Base-by-base conservation (phyloP, 1,140 invertebrate genomes). In the Euwallacea fornicatus region DNA sequence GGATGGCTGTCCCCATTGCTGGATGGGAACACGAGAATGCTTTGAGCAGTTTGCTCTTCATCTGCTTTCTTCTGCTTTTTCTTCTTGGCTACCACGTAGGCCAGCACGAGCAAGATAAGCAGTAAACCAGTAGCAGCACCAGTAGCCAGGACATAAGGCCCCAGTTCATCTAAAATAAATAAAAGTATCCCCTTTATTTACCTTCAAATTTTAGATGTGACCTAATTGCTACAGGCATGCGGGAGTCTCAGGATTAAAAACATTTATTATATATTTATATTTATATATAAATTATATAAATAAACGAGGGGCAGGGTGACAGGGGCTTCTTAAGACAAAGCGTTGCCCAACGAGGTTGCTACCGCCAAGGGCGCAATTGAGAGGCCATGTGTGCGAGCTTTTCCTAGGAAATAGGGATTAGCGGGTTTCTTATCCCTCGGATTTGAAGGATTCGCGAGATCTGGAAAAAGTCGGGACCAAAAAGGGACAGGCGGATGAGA, bases 11-110 rank as follows among this genome's bases (percentile, higher is more conserved):
- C 78, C 43, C 75, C 78, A 63, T 80, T 77, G n/a, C 75, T 75
- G 3, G 79, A 77, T 33, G 79, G 79, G 65, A 78, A 80, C 43
- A 80, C 77, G 50, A 80, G 69, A 60, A 80, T 79, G 61, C 77
- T 80, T 15, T 76, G 60, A 0, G 75, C 74, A 7, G 72, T 61
- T 50, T 76, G 69, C 64, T 77, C 74, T 50, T 76, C 76, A 46
- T 78, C 76, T 4, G 72, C 54, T 15, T 42, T 66, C 67, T 80
- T 80, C 8, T 66, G 71, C 21, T 73, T 71, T 7, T 69, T 73
- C 63, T 71, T 74, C 15, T 72, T 73, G 11, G 75, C 56, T 8
- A 78, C 42, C 8, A 78, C 15, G 8, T 77, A 64, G 8, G 66
- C 62, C 4, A 70, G 41, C 7, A 74, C 33, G 6, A 76, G 42